Percentiles rank a stretch among this genome's conserved stretches.
Conservation (phyloP, 2,113 vertebrate species). For the Xiphorhynchus elegans region DNA sequence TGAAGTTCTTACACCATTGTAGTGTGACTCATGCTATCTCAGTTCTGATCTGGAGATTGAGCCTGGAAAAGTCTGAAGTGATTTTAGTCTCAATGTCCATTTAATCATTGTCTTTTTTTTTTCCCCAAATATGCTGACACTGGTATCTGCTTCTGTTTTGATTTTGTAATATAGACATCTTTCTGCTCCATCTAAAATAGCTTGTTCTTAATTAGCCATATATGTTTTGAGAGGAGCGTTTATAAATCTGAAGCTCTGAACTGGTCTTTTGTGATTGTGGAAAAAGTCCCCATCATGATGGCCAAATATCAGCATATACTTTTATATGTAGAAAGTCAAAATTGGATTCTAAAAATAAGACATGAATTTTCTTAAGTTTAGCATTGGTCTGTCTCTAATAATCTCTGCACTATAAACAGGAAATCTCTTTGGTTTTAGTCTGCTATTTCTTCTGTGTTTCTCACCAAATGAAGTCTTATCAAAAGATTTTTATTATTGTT, state of each 20-base stretch:
- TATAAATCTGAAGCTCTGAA: not conserved
- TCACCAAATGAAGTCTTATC: not conserved
- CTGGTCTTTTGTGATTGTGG: not conserved
- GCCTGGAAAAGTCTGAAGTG: not conserved
- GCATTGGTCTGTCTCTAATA: not conserved
- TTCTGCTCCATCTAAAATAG: not conserved
- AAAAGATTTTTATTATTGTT: not conserved
- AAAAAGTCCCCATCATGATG: not conserved
- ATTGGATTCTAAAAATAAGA: not conserved
- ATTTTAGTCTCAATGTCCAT: not conserved
- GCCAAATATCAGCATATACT: not conserved
- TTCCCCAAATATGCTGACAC: not conserved
- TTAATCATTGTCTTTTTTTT: not conserved
- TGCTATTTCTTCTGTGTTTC: slow-evolving; percentile 2
- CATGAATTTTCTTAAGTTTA: not conserved
- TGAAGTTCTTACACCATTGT: not conserved
- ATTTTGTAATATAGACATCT: not conserved
- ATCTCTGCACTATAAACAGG: slow-evolving; percentile 16
- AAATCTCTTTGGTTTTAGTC: not conserved
- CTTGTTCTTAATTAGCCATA: not conserved
- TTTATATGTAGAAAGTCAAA: not conserved
- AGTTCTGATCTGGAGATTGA: not conserved
- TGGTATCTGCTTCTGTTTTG: not conserved
- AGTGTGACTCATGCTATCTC: not conserved
- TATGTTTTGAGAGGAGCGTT: not conserved